Evolutionary conservation across 2,888 invertebrate species (phyloP).

Genomic region (Aspidapion aeneum): DNA sequence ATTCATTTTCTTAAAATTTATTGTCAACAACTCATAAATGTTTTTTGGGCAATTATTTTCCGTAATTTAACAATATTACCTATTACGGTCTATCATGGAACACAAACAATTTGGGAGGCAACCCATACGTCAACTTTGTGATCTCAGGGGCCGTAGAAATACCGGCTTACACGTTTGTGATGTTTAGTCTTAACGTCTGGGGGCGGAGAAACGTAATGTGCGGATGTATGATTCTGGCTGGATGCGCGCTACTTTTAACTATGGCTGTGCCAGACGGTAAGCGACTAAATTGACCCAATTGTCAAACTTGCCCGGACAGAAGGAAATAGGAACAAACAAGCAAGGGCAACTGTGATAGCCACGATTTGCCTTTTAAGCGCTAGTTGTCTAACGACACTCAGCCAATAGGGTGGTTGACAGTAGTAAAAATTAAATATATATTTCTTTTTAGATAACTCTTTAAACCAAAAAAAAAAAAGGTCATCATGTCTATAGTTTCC

Average conservation of each 20-base stretch:
- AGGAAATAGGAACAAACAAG: too few relatives aligned
- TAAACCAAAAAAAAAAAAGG: too few relatives aligned
- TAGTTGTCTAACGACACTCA: too few relatives aligned
- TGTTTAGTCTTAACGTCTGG: constrained; percentile 64
- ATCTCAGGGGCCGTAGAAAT: constrained; percentile 72
- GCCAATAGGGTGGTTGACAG: too few relatives aligned
- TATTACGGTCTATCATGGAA: constrained; percentile 79
- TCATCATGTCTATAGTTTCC: too few relatives aligned
- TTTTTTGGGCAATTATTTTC: too few relatives aligned
- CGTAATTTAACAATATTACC: constrained; percentile 71
- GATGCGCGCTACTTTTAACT: constrained; percentile 57
- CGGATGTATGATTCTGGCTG: constrained; percentile 64
- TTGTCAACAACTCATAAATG: too few relatives aligned
- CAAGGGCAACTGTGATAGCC: too few relatives aligned
- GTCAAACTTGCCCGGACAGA: constrained; percentile 72
- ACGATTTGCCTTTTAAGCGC: too few relatives aligned
- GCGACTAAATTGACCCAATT: constrained; percentile 43
- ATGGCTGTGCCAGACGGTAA: constrained; percentile 55
- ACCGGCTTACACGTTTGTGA: constrained; percentile 63
- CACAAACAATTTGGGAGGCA: constrained; percentile 66
- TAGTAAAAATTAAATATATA: too few relatives aligned
- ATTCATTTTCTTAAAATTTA: too few relatives aligned
- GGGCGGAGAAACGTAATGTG: constrained; percentile 66
- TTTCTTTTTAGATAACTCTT: too few relatives aligned
- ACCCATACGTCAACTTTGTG: constrained; percentile 68